Evolutionary conservation across 2,888 invertebrate genomes (phyloP), one percentile per base, ranked within the genome.

Genomic region (Bruchidius siliquastri): DNA sequence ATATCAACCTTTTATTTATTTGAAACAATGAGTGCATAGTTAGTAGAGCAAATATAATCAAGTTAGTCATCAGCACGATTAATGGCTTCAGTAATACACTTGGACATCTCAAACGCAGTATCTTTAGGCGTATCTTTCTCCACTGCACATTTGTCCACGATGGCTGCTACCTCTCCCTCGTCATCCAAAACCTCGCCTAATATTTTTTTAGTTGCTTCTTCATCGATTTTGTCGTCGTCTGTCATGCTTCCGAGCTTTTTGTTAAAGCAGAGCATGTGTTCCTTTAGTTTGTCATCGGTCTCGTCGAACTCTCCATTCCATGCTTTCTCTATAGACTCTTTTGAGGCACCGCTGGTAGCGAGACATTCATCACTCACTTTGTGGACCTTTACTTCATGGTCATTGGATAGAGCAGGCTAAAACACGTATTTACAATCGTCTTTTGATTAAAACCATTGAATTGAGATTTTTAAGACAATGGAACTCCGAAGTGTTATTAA

Each of bases 201-300:
- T 68, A 21, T 2, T 13, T 68, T 68, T 70, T 78, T 79, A 10
- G 83, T 72, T 0, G 78, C 79, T 0, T 79, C 79, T 20, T 72
- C 68, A 66, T 82, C 78, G 68, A 80, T 72, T 72, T 81, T 78
- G 10, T 83, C 83, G n/a, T 76, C 78, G 0, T 79, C 80, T 69
- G 81, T 80, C 74, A 79, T 77, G 80, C 82, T 80, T n/a, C 82
- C 80, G 0, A 79, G 72, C 71, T 80, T 81, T 69, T 81, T 82
- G 21, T 77, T 75, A 30, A 82, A 75, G 72, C 83, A 83, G 70
- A 78, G 76, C 0, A 79, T 30, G 69, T 80, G 79, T 0, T 74
- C 72, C 70, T 81, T 82, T 18, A 82, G 67, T 74, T 80, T 80
- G 71, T 83, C 82, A 2, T 81, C 80, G 49, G 68, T 72, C 49